Percentiles rank a stretch among this genome's conserved stretches.
These are phyloP conservation scores for Chondrilla cf. caribensis DNA, from an alignment of 37 sponge, comb jelly and placozoan genomes.

Conservation along the genomic window DNA sequence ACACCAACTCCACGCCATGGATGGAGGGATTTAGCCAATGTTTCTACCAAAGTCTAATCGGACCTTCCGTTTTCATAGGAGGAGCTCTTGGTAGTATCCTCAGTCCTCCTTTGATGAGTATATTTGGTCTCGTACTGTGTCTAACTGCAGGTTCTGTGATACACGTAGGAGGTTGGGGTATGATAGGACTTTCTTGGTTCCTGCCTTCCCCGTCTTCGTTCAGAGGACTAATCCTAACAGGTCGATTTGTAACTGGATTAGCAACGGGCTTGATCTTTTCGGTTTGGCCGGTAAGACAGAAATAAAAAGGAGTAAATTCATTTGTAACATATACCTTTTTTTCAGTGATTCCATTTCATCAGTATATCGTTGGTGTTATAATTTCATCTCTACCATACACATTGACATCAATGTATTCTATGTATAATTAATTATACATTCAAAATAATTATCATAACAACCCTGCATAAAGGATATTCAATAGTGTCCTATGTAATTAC, in stretches of 20 bases:
- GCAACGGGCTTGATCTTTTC: slow-evolving; percentile 48
- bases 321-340: no score
- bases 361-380: no score
- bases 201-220: slow-evolving; percentile 7
- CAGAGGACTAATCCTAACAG: slow-evolving; percentile 31
- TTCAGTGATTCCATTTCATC: no score
- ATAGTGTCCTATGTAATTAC: no score
- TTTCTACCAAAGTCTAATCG: not conserved
- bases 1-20: not conserved
- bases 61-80: slow-evolving; percentile 41
- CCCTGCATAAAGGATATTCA: no score
- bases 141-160: slow-evolving; percentile 33
- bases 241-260: slow-evolving; percentile 62
- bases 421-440: no score
- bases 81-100: slow-evolving; percentile 44
- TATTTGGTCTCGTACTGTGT: slow-evolving; percentile 35
- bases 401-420: no score
- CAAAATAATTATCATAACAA: no score
- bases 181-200: slow-evolving; percentile 21
- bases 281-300: slow-evolving; percentile 69
- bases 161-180: slow-evolving; percentile 40
- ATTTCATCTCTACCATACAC: no score
- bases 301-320: no score
- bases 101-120: not conserved
- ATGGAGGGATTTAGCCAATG: not conserved